Conservation (phyloP, 2,888 invertebrate species). For the Drosophila leonis region DNA sequence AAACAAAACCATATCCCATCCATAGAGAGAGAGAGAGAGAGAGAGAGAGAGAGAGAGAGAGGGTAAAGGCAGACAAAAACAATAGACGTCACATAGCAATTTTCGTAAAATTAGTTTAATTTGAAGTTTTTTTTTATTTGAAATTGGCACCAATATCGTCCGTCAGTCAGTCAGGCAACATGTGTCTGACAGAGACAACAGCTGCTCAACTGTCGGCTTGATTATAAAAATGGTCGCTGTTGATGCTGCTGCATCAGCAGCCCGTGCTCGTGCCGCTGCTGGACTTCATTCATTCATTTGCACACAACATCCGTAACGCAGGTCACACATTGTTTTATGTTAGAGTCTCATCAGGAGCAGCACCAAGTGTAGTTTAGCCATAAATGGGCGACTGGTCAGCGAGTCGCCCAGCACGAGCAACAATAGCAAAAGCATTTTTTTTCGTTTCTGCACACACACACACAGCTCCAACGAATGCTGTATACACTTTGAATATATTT, state of each 20-base stretch:
- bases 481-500: conserved; percentile 25
- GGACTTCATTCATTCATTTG: conserved; percentile 57
- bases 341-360: conserved; percentile 72
- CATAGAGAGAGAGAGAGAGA: background rate
- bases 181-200: background rate
- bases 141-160: background rate
- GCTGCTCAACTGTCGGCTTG: conserved; percentile 52
- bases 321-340: conserved; percentile 74
- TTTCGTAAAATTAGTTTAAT: conserved; percentile 83
- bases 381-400: conserved; percentile 36
- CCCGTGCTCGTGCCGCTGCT: background rate
- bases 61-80: conserved; percentile 54
- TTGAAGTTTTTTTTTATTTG: conserved; percentile 48
- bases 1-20: background rate
- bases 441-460: background rate
- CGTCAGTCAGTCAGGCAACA: background rate
- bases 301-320: conserved; percentile 58
- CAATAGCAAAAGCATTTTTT: conserved; percentile 30
- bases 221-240: conserved; percentile 49
- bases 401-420: conserved; percentile 26
- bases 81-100: conserved; percentile 56
- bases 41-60: background rate
- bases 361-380: conserved; percentile 38
- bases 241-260: background rate
- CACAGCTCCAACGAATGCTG: conserved; percentile 4